phyloP scores from a whole-genome alignment of 2,113 vertebrate species.

The Esox niger region DNA sequence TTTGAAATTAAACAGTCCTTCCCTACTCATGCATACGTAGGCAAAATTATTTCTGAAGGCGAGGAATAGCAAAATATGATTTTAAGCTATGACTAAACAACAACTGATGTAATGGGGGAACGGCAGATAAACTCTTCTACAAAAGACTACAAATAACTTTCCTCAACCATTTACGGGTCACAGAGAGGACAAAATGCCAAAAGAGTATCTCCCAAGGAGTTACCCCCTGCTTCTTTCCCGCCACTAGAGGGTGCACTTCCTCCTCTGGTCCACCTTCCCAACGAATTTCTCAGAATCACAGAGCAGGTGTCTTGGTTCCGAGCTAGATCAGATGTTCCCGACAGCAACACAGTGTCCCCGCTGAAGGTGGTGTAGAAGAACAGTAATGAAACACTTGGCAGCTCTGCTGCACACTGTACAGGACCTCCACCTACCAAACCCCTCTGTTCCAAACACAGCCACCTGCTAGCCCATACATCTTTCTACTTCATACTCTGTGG shows the following conservation, averaged over 20 bases:
- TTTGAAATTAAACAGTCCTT: too few relatives aligned
- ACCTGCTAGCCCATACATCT: background rate
- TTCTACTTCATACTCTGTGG: background rate
- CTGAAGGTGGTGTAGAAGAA: slow-evolving; percentile 13
- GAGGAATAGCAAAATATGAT: too few relatives aligned
- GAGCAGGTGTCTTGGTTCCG: slow-evolving; percentile 24
- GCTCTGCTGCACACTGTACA: slow-evolving; percentile 21
- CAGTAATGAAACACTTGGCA: slow-evolving; percentile 16
- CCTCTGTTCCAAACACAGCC: background rate
- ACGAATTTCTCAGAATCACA: background rate
- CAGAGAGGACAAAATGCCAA: too few relatives aligned
- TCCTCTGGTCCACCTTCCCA: background rate
- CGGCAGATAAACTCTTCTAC: too few relatives aligned
- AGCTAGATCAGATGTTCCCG: background rate
- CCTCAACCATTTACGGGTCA: too few relatives aligned
- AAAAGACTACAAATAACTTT: too few relatives aligned
- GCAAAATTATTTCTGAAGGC: too few relatives aligned
- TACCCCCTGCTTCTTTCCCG: too few relatives aligned
- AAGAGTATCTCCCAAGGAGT: too few relatives aligned
- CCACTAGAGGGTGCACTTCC: slow-evolving; percentile 13
- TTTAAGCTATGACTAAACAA: too few relatives aligned
- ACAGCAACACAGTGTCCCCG: slow-evolving; percentile 27
- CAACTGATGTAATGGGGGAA: too few relatives aligned
- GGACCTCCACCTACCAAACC: slow-evolving; percentile 20
- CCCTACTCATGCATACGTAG: too few relatives aligned